Percentiles rank a stretch among this genome's conserved stretches.
Conservation (phyloP, 2,888 invertebrate genomes). For the Aquatica leii region DNA sequence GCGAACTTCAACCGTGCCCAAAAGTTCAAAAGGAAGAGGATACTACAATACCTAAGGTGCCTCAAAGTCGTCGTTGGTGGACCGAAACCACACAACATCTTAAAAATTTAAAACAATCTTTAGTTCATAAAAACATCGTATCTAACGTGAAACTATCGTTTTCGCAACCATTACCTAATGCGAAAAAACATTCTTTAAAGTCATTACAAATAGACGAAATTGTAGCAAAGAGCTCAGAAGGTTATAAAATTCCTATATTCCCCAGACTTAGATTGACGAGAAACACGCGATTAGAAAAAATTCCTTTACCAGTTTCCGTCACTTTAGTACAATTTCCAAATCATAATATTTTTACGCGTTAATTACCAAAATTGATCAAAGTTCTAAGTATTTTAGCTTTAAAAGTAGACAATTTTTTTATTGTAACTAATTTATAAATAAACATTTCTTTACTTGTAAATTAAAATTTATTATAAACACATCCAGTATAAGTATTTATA, state of each 20-base stretch:
- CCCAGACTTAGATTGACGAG: constrained; percentile 55
- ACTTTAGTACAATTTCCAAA: constrained; percentile 48
- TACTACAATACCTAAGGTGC: constrained; percentile 38
- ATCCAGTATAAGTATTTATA: neutral
- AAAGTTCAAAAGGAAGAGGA: constrained; percentile 26
- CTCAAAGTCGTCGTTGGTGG: constrained; percentile 58
- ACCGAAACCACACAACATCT: constrained; percentile 56
- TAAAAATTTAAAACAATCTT: constrained; percentile 49
- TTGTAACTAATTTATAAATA: neutral
- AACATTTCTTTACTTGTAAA: neutral
- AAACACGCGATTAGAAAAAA: constrained; percentile 61
- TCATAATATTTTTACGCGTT: neutral
- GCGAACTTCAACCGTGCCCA: constrained; percentile 46
- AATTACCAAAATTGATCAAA: neutral
- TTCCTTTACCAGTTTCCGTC: constrained; percentile 53
- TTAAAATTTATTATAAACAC: neutral
- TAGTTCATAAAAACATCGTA: constrained; percentile 54
- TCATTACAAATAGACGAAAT: constrained; percentile 54
- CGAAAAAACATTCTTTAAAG: constrained; percentile 40
- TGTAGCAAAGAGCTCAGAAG: constrained; percentile 48
- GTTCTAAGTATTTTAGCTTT: neutral
- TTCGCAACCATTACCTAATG: constrained; percentile 42
- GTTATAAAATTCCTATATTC: constrained; percentile 52
- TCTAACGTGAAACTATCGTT: constrained; percentile 42
- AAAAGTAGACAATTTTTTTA: neutral